A percentile compares a stretch with the other conserved stretches of the same genome.
Evolutionary conservation across 2,113 vertebrate species (phyloP).

Genomic region (Tympanuchus pallidicinctus): DNA sequence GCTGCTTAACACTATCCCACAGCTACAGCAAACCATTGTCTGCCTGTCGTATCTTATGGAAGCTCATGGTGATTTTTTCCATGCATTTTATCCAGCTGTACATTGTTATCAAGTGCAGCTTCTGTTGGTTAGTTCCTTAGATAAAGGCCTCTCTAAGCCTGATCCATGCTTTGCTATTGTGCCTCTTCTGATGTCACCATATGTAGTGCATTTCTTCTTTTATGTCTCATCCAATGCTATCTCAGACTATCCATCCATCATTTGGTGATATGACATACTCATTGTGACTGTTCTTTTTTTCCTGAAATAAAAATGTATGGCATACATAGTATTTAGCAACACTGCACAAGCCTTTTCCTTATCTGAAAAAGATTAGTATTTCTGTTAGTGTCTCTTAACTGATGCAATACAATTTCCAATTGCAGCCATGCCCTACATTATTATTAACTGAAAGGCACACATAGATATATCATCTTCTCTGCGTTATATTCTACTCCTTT

Average conservation of each 20-base stretch:
- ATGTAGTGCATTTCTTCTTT: conserved; percentile 54
- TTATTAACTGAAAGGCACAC: neutral
- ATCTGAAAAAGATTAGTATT: conserved; percentile 5
- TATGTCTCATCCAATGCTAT: conserved; percentile 50
- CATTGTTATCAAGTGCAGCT: conserved; percentile 57
- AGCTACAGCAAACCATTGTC: conserved; percentile 56
- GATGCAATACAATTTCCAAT: neutral
- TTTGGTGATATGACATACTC: conserved; percentile 30
- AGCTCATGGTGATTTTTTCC: conserved; percentile 69
- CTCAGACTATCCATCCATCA: conserved; percentile 38
- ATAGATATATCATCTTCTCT: neutral
- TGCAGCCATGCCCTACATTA: neutral
- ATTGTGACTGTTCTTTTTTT: conserved; percentile 13
- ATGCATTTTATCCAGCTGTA: conserved; percentile 62
- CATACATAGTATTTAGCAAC: conserved; percentile 26
- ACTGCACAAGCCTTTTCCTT: neutral
- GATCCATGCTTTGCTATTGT: conserved; percentile 23
- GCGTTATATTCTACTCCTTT: neutral
- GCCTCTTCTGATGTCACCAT: conserved; percentile 31
- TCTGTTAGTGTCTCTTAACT: conserved; percentile 10
- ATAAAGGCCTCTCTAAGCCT: conserved; percentile 56
- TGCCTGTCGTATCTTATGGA: conserved; percentile 59
- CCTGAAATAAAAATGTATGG: conserved; percentile 51
- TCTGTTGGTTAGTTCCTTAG: conserved; percentile 70
- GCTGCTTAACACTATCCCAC: conserved; percentile 27